Conservation (phyloP, 2,113 vertebrate species). For the Chloropsis hardwickii region DNA sequence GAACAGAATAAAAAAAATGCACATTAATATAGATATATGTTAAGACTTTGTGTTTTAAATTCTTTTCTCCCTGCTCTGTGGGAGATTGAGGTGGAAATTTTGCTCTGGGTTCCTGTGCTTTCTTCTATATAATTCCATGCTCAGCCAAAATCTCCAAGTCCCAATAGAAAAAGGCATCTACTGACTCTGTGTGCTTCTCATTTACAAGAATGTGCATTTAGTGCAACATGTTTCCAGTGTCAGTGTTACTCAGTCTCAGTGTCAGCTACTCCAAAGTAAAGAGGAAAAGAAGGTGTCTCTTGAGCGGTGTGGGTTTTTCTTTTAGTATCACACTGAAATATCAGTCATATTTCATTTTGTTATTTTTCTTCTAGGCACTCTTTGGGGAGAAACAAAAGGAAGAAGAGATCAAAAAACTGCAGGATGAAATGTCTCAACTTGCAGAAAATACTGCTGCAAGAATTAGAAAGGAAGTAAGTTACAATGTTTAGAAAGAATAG, state of each 20-base stretch:
- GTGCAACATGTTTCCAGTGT: background rate
- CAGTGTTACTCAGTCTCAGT: background rate
- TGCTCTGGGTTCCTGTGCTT: background rate
- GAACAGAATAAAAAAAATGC: background rate
- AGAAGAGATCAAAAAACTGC: conserved; percentile 84
- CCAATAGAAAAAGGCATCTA: background rate
- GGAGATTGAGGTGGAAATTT: background rate
- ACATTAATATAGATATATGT: background rate
- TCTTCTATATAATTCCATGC: background rate
- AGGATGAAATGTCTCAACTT: conserved; percentile 79
- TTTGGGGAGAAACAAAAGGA: conserved; percentile 87
- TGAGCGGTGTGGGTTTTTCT: background rate
- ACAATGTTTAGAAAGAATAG: background rate
- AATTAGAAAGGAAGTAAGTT: conserved; percentile 85
- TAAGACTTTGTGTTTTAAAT: background rate
- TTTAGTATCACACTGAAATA: background rate
- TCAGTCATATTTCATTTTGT: background rate
- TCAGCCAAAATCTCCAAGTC: background rate
- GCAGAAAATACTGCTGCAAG: conserved; percentile 79
- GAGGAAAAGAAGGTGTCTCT: background rate
- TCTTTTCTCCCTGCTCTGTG: background rate
- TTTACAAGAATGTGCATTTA: background rate
- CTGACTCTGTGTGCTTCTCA: background rate
- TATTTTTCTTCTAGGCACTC: conserved; percentile 75
- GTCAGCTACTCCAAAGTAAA: background rate